These are phyloP conservation scores for Neotoma lepida DNA, from an alignment of 2,113 vertebrate genomes.

Conservation along the genomic window DNA sequence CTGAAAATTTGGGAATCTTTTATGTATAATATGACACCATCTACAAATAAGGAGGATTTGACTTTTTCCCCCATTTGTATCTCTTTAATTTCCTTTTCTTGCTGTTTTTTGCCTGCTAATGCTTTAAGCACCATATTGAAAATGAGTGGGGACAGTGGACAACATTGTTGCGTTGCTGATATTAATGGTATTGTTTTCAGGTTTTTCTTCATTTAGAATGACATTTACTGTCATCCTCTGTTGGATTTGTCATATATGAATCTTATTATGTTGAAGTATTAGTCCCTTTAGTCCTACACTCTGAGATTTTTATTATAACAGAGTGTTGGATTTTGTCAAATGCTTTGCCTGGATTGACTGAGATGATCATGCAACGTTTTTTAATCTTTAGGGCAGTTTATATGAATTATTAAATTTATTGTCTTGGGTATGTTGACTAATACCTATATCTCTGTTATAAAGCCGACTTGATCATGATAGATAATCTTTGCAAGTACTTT, in stretches of 20 bases:
- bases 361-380: background rate
- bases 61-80: background rate
- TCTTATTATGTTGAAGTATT: background rate
- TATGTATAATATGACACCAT: background rate
- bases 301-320: background rate
- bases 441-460: background rate
- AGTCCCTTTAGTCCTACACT: background rate
- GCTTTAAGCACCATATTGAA: background rate
- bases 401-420: background rate
- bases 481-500: background rate
- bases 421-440: background rate
- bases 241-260: background rate
- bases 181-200: background rate
- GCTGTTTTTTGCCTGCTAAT: background rate
- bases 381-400: background rate
- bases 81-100: background rate
- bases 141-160: background rate
- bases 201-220: background rate
- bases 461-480: background rate
- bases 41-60: background rate
- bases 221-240: background rate
- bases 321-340: background rate
- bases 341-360: background rate
- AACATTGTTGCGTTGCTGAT: background rate
- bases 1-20: background rate